phyloP scores from a whole-genome alignment of 1,140 invertebrate genomes.

The Ips nitidus region DNA sequence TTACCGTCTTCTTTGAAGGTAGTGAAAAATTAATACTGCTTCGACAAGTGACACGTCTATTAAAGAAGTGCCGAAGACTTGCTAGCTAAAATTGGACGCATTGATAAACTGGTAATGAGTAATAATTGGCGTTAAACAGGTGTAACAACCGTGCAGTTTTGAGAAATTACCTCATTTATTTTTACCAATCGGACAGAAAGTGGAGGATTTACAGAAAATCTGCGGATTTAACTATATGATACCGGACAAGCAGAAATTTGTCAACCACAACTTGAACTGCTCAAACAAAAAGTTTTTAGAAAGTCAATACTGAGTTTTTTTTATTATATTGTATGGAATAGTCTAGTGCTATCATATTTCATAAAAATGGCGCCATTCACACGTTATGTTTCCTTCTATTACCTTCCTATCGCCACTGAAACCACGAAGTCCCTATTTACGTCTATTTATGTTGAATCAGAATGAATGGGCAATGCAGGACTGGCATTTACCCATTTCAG shows the following conservation, averaged over 20 bases:
- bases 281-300: no score
- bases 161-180: slow-evolving; percentile 18
- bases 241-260: neutral
- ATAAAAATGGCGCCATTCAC: slow-evolving; percentile 22
- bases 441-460: slow-evolving; percentile 24
- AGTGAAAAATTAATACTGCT: slow-evolving; percentile 11
- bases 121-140: slow-evolving; percentile 14
- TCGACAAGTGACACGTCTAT: neutral
- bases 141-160: neutral
- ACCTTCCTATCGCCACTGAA: slow-evolving; percentile 23
- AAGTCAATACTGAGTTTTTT: no score
- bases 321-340: slow-evolving; percentile 10
- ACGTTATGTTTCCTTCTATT: slow-evolving; percentile 28
- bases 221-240: slow-evolving; percentile 2
- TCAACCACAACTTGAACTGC: no score
- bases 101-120: neutral
- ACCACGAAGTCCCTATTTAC: slow-evolving; percentile 16
- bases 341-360: slow-evolving; percentile 12
- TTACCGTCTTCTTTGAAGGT: slow-evolving; percentile 11
- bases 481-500: neutral
- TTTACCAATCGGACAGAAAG: slow-evolving; percentile 11
- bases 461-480: slow-evolving; percentile 7
- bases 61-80: neutral
- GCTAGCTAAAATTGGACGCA: neutral
- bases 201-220: slow-evolving; percentile 11